Evolutionary conservation across 2,888 invertebrate species (phyloP).

Genomic region (Eilema depressum): DNA sequence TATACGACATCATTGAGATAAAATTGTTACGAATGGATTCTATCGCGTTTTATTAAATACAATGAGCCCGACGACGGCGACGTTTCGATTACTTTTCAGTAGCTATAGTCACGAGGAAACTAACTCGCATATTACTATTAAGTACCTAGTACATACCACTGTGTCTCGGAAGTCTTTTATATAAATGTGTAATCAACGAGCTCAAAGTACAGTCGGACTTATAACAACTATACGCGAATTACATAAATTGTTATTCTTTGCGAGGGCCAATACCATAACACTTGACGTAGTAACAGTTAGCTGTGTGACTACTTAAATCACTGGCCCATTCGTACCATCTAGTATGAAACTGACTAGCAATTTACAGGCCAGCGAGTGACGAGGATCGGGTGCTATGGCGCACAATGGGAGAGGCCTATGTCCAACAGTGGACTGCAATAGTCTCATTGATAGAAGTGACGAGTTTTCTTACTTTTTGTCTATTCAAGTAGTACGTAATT

Average conservation of each 20-base stretch:
- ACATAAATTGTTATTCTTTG: constrained; percentile 4
- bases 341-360: background rate
- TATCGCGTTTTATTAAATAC: too few relatives aligned
- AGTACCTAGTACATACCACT: background rate
- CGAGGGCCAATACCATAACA: constrained; percentile 7
- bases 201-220: background rate
- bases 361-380: background rate
- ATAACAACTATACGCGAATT: constrained; percentile 2
- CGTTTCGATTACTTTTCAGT: too few relatives aligned
- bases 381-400: too few relatives aligned
- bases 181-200: constrained; percentile 2
- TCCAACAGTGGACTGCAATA: too few relatives aligned
- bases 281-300: constrained; percentile 21
- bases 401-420: too few relatives aligned
- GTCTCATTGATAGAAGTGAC: too few relatives aligned
- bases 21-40: too few relatives aligned
- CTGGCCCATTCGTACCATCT: background rate
- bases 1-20: too few relatives aligned
- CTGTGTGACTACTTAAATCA: constrained; percentile 1
- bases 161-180: background rate
- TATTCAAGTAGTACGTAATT: too few relatives aligned
- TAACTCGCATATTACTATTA: background rate
- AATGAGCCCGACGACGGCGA: too few relatives aligned
- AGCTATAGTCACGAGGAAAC: too few relatives aligned
- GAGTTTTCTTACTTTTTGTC: too few relatives aligned